These are phyloP conservation scores for Luffia ferchaultella DNA, from an alignment of 2,888 invertebrate genomes.

Conservation along the genomic window DNA sequence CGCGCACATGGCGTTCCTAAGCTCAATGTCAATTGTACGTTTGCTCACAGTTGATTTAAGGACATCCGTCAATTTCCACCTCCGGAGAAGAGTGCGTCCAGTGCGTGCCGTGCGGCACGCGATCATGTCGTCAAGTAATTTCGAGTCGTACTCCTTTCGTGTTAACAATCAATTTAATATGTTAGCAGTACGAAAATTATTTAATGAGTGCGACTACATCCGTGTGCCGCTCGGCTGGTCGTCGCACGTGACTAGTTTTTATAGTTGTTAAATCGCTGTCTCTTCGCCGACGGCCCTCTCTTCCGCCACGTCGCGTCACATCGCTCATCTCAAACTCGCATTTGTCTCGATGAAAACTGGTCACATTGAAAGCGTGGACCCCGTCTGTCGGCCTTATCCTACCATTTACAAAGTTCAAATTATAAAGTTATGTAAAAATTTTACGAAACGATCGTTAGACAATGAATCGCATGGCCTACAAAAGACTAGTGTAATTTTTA, in stretches of 20 bases:
- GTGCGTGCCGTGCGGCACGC: background rate
- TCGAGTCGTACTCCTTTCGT: constrained; percentile 60
- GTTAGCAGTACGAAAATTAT: constrained; percentile 61
- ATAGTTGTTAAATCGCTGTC: background rate
- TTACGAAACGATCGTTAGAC: background rate
- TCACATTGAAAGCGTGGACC: too few species aligned
- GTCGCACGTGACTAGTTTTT: background rate
- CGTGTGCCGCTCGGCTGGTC: background rate
- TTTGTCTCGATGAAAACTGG: too few species aligned
- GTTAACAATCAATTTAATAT: constrained; percentile 47
- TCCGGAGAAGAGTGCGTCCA: background rate
- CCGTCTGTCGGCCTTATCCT: too few species aligned
- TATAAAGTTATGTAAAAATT: background rate
- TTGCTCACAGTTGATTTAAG: constrained; percentile 23
- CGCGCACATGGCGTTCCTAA: background rate
- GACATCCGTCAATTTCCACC: background rate
- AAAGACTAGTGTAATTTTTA: background rate
- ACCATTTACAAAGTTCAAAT: too few species aligned
- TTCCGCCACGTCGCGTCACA: background rate
- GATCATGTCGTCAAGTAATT: constrained; percentile 34
- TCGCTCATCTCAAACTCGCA: background rate
- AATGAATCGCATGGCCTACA: background rate
- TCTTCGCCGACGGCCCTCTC: background rate
- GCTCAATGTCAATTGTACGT: constrained; percentile 30
- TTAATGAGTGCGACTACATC: constrained; percentile 23